These are phyloP conservation scores for Oceanodroma leucorhoa DNA, from an alignment of 2,797 vertebrate species.

Conservation along the genomic window DNA sequence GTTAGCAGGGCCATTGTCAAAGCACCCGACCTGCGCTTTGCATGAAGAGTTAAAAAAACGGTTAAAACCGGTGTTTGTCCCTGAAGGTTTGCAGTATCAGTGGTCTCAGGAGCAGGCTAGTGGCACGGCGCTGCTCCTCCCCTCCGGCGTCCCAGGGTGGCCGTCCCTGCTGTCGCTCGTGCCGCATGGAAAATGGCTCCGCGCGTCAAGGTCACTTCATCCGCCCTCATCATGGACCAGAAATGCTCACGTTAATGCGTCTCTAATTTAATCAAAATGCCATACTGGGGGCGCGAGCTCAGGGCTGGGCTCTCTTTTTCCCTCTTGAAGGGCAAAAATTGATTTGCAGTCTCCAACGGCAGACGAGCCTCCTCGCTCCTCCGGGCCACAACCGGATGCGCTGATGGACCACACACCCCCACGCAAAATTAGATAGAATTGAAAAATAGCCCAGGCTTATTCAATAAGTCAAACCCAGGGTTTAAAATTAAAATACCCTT, in stretches of 20 bases:
- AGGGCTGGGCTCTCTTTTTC: not conserved
- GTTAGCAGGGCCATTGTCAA: not conserved
- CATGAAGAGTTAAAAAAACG: not conserved
- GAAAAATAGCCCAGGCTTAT: not conserved
- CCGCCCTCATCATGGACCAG: not conserved
- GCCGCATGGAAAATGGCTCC: not conserved
- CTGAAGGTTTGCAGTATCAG: accelerated
- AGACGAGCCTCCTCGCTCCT: accelerated
- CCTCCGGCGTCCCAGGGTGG: not conserved
- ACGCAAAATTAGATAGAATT: not conserved
- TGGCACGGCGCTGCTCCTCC: not conserved
- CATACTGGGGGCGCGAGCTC: not conserved
- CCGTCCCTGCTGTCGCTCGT: not conserved
- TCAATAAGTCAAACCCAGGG: not conserved
- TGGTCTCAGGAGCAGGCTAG: not conserved
- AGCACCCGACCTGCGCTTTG: too few species aligned
- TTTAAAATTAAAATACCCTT: not conserved
- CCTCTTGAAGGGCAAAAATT: not conserved
- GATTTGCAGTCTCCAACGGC: not conserved
- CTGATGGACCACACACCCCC: accelerated
- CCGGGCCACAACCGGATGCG: accelerated
- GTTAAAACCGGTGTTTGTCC: not conserved
- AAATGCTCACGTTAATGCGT: not conserved
- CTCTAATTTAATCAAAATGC: not conserved
- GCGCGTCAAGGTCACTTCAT: slow-evolving; percentile 1